Base-by-base conservation (phyloP, 2,797 vertebrate genomes). In the Scolopax rusticola region DNA sequence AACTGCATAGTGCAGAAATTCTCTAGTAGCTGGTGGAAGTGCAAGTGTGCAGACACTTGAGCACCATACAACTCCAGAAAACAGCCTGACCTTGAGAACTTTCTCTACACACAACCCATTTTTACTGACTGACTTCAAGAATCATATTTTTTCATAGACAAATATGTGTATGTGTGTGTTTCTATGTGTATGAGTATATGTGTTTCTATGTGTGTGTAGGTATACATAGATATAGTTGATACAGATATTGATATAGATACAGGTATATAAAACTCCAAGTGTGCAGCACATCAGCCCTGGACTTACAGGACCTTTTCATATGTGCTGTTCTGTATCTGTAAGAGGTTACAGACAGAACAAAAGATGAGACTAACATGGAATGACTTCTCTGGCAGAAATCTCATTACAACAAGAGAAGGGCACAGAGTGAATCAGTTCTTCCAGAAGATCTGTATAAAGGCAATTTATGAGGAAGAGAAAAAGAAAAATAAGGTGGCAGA, bases 371-470 rank as follows among this genome's bases (percentile, higher is more conserved):
- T 70, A 77, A 80, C 15, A n/a, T 13, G 68, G 40, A 91, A 74
- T 56, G 27, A 64, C 51, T 80, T 77, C 43, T 63, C 48, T 83
- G 73, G 73, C 24, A 93, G 60, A 87, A 93, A 90, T 80, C 40
- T 90, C 5, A 0, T 78, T 80, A 70, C 48, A 67, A n/a, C 15
- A 85, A 74, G 64, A 76, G 64, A 76, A 91, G 30, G 40, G 24
- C 47, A 87, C 20, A 73, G 45, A 59, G 36, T 59, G 14, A 83
- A 87, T 80, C 63, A 73, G 15, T 67, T 87, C 33, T 89, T 87
- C 68, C 90, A 87, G 63, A 63, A 63, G 64, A 76, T 87, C 27
- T 91, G 30, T 36, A 67, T 60, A 85, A 85, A 85, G 15, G 24
- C 18, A 59, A 76, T 70, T 50, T 73, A 50, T 41, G 60, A 91